Evolutionary conservation across 64 coral and sea anemone species (phyloP).

Genomic region (Porites australiensis): DNA sequence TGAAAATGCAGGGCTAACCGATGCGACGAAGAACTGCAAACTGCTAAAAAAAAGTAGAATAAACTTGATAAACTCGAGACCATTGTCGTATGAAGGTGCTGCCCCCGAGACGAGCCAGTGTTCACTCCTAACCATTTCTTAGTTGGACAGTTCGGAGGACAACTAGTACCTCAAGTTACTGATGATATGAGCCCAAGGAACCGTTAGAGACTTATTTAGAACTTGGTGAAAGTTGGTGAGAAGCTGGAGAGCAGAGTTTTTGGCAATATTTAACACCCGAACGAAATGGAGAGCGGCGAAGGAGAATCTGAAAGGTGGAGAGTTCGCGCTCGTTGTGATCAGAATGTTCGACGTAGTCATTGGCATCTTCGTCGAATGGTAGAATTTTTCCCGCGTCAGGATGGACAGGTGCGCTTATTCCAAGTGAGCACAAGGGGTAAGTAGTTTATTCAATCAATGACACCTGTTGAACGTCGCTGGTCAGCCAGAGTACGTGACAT

Average conservation of each 20-base stretch:
- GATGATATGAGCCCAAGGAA: conserved; percentile 21
- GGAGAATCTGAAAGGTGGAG: conserved; percentile 25
- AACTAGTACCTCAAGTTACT: background rate
- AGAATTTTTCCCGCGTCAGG: conserved; percentile 30
- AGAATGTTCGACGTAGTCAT: conserved; percentile 21
- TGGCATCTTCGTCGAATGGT: conserved; percentile 38
- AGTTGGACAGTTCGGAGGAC: background rate
- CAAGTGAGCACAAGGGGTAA: background rate
- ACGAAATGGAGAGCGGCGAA: conserved; percentile 35
- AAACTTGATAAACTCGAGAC: conserved; percentile 51
- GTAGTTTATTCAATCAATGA: background rate
- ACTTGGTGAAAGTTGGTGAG: conserved; percentile 29
- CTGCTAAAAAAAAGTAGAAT: conserved; percentile 41
- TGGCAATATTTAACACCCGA: conserved; percentile 3
- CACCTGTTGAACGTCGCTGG: too few species aligned
- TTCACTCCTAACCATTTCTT: conserved; percentile 53
- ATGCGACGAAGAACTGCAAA: conserved; percentile 60
- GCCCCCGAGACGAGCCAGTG: conserved; percentile 17
- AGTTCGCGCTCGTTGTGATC: conserved; percentile 48
- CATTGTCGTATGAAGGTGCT: conserved; percentile 7
- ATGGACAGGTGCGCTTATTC: conserved; percentile 7
- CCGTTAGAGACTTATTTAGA: conserved; percentile 19
- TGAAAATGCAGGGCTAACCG: conserved; percentile 25
- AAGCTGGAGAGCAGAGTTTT: conserved; percentile 39
- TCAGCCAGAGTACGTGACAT: too few species aligned